Conservation (phyloP, 2,888 invertebrate genomes). For the Diloba caeruleocephala region DNA sequence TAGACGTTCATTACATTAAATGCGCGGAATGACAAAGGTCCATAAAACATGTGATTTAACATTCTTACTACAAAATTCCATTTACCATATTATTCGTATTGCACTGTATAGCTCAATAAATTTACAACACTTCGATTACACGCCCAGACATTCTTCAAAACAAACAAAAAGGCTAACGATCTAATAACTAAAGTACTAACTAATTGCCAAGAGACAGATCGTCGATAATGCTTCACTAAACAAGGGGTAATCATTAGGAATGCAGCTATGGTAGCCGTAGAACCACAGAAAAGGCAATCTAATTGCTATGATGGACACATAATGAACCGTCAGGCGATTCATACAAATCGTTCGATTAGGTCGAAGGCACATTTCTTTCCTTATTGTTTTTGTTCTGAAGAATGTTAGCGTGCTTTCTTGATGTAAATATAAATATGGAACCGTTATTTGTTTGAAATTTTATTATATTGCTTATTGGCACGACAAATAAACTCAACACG, state of each 20-base stretch:
- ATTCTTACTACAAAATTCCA: background rate
- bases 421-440: slow-evolving; percentile 16
- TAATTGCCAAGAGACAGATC: slow-evolving; percentile 37
- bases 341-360: slow-evolving; percentile 46
- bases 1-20: no score
- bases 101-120: no score
- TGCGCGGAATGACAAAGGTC: no score
- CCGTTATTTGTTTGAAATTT: slow-evolving; percentile 25
- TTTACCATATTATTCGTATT: background rate
- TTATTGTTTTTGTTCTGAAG: slow-evolving; percentile 24
- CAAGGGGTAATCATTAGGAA: slow-evolving; percentile 65
- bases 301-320: slow-evolving; percentile 68
- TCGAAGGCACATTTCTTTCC: slow-evolving; percentile 16
- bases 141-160: slow-evolving; percentile 16
- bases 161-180: slow-evolving; percentile 28
- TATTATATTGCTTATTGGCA: slow-evolving; percentile 33
- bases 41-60: no score
- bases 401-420: slow-evolving; percentile 36
- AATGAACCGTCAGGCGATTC: slow-evolving; percentile 36
- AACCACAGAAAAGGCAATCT: slow-evolving; percentile 58
- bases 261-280: slow-evolving; percentile 60
- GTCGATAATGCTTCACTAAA: slow-evolving; percentile 50
- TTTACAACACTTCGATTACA: no score
- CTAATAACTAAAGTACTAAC: slow-evolving; percentile 35
- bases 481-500: slow-evolving; percentile 24